Conservation (phyloP, 2,797 vertebrate genomes). For the Aphelocoma californica region DNA sequence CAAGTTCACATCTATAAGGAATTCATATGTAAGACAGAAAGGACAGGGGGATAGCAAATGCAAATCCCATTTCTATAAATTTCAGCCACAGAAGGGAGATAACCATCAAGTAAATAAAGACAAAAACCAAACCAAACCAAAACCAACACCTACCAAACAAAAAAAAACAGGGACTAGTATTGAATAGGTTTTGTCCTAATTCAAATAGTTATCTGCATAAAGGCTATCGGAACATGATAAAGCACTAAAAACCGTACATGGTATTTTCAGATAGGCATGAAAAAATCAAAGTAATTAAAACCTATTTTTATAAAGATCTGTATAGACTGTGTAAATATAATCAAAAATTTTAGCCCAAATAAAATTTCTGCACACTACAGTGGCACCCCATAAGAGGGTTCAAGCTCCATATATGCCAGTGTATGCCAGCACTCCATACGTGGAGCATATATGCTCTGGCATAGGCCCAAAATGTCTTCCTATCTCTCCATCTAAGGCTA, state of each 20-base stretch:
- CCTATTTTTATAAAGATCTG: neutral
- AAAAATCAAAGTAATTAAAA: neutral
- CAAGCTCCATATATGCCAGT: neutral
- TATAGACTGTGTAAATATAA: neutral
- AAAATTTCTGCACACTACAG: neutral
- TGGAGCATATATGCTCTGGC: neutral
- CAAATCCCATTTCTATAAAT: neutral
- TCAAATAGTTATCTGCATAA: neutral
- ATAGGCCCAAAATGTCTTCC: neutral
- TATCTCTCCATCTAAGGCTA: neutral
- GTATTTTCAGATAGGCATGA: neutral
- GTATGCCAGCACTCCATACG: neutral
- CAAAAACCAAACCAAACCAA: neutral
- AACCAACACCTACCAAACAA: neutral
- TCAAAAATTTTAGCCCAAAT: neutral
- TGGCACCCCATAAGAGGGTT: neutral
- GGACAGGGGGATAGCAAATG: neutral
- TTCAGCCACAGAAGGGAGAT: neutral
- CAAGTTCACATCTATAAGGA: neutral
- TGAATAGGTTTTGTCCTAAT: neutral
- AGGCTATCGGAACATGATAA: neutral
- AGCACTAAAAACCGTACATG: neutral
- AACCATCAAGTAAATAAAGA: neutral
- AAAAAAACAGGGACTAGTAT: neutral
- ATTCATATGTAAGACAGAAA: neutral